Percentiles rank a stretch among this genome's conserved stretches.
Conservation (phyloP, 2,113 vertebrate genomes). For the Anoplopoma fimbria region DNA sequence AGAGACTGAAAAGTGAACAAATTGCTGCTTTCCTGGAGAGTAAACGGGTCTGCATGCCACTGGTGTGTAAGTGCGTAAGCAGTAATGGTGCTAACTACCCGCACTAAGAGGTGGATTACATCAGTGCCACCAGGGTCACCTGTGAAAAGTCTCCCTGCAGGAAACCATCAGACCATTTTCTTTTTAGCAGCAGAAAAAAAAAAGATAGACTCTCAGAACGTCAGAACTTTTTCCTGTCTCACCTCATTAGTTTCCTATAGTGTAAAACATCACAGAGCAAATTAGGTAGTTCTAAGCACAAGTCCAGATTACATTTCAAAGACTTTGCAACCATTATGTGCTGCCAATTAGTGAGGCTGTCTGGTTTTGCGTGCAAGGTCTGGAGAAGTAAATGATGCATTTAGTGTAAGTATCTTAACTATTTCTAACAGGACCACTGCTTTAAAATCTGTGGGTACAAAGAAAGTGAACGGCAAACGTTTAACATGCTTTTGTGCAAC, state of each 20-base stretch:
- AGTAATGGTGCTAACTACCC: neutral
- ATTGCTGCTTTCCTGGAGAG: neutral
- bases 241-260: neutral
- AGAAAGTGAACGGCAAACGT: neutral
- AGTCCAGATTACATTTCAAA: neutral
- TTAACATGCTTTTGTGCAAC: neutral
- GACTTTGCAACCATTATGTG: neutral
- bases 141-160: neutral
- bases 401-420: neutral
- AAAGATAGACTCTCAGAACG: no score
- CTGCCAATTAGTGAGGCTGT: neutral
- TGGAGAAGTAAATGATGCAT: neutral
- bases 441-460: neutral
- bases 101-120: neutral
- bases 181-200: neutral
- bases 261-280: neutral
- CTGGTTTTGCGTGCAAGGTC: neutral
- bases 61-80: neutral
- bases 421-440: neutral
- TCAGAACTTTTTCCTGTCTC: no score
- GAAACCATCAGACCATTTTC: neutral
- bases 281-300: no score
- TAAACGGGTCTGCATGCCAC: neutral
- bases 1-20: neutral
- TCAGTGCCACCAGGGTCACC: no score